Conservation (phyloP, 1,140 invertebrate genomes). For the Hyles euphorbiae region DNA sequence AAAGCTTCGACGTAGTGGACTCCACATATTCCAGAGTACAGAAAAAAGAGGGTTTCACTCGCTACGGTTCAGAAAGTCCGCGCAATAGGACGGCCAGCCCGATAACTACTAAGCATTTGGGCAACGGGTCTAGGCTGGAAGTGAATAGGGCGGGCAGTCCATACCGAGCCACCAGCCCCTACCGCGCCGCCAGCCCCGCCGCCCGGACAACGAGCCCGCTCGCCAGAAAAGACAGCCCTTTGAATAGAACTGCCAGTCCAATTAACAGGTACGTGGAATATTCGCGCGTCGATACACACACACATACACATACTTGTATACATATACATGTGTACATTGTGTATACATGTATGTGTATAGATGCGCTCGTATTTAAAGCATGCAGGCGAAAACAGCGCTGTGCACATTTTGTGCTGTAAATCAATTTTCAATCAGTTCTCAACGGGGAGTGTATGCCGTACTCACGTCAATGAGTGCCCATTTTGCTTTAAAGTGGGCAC, state of each 20-base stretch:
- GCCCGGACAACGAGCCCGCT: conserved; percentile 59
- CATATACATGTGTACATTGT: not conserved
- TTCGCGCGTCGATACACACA: not conserved
- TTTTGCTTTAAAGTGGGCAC: conserved; percentile 2
- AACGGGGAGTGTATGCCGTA: conserved; percentile 1
- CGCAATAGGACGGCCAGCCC: conserved; percentile 68
- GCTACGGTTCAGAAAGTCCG: conserved; percentile 66
- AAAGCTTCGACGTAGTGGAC: conserved; percentile 64
- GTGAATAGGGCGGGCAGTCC: conserved; percentile 60
- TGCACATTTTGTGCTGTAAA: conserved; percentile 17
- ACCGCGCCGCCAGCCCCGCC: conserved; percentile 56
- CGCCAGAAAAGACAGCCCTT: conserved; percentile 59
- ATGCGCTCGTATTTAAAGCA: not conserved
- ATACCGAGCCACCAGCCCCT: conserved; percentile 61
- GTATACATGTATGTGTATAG: not conserved
- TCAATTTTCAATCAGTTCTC: conserved; percentile 22
- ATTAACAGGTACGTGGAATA: conserved; percentile 63
- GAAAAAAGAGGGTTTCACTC: conserved; percentile 52
- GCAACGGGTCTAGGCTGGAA: conserved; percentile 60
- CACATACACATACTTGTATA: not conserved
- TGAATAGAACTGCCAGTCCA: conserved; percentile 69
- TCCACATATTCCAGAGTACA: conserved; percentile 54
- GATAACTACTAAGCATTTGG: conserved; percentile 68
- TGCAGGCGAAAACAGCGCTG: conserved; percentile 1
- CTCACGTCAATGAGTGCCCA: conserved; percentile 6